A percentile compares a stretch with the other conserved stretches of the same genome.
phyloP scores from a whole-genome alignment of 2,888 invertebrate genomes.

The Troilus luridus region DNA sequence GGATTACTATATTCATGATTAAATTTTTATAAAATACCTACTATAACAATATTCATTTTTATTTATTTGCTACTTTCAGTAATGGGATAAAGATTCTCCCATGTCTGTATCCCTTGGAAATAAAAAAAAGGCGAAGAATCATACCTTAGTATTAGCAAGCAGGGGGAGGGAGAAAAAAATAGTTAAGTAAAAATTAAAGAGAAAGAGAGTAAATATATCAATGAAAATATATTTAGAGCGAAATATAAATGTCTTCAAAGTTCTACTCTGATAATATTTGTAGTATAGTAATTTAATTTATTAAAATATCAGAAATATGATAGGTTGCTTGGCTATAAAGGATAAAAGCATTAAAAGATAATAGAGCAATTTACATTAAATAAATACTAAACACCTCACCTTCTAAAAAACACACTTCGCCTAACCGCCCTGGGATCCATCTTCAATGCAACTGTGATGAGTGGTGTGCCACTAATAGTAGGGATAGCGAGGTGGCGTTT shows the following conservation, averaged over 20 bases:
- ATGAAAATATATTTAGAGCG: too few species aligned
- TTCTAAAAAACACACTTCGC: conserved; percentile 6
- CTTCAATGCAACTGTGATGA: not conserved
- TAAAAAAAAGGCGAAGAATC: too few species aligned
- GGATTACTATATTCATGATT: too few species aligned
- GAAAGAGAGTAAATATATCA: too few species aligned
- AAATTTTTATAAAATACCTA: too few species aligned
- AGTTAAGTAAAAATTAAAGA: too few species aligned
- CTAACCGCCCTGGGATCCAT: not conserved
- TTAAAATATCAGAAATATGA: not conserved
- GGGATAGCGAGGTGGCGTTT: not conserved
- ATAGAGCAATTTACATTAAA: not conserved
- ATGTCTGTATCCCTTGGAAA: too few species aligned
- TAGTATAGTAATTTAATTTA: not conserved
- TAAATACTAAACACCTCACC: not conserved
- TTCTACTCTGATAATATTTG: not conserved
- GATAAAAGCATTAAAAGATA: not conserved
- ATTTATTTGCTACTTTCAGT: too few species aligned
- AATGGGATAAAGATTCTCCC: too few species aligned
- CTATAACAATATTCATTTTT: too few species aligned
- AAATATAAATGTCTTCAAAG: not conserved
- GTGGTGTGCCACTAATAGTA: not conserved
- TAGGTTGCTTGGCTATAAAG: not conserved
- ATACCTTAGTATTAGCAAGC: too few species aligned
- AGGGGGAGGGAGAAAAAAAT: too few species aligned